Evolutionary conservation across 2,113 vertebrate species (phyloP), one percentile per base, ranked within the genome.

Genomic region (Tautogolabrus adspersus): DNA sequence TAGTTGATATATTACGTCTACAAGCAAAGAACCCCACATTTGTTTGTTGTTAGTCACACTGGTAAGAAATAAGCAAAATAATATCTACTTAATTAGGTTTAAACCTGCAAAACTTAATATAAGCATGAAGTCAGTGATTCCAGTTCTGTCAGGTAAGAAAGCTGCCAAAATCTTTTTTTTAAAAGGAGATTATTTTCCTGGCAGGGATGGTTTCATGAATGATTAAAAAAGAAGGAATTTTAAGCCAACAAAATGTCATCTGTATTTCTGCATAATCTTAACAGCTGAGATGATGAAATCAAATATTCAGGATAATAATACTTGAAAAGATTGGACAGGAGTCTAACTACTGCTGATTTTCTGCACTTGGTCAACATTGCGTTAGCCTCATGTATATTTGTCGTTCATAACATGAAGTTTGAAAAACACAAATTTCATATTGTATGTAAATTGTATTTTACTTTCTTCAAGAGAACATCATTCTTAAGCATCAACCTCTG

Each of bases 241-340:
- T 52, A 66, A 57, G n/a, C 8, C 19, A 42, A 34, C 42, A 63
- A 58, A 82, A 77, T 81, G 66, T 1, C 81, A 22, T 26, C 76
- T 44, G 19, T 0, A 72, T 60, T 49, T 79, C 46, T 77, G 21
- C 37, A 65, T 61, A 72, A 71, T 66, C 62, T 11, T 30, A 58
- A 22, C 23, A 22, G 66, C 22, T 40, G 54, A 74, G 59, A 64
- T 66, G 44, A 75, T 72, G 0, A 57, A 70, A 60, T 66, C 37
- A 55, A 76, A 47, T 49, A 55, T 54, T 58, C 40, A 8, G 44
- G 12, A 51, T 61, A 69, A 44, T 58, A 61, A 46, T 52, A 52
- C 23, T 66, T 51, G 4, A 63, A 54, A 22, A 75, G 23, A 64
- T 34, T 0, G 26, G 2, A 26, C 26, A 26, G 26, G 26, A 26